Conservation (phyloP, 2,797 vertebrate species). For the Petrocephalus schoutedeni region DNA sequence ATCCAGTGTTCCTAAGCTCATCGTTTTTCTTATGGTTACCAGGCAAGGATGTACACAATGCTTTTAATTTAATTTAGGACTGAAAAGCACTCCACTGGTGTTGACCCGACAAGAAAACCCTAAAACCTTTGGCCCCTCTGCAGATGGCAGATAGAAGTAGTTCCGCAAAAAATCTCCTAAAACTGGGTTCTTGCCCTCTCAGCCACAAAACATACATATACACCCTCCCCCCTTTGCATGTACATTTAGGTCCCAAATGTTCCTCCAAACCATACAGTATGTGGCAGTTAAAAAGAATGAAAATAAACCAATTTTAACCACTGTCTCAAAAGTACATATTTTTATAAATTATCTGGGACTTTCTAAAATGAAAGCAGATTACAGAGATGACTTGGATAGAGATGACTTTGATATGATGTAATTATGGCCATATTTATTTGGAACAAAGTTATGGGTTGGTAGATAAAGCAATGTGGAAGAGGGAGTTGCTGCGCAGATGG, state of each 20-base stretch:
- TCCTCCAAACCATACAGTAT: slow-evolving; percentile 6
- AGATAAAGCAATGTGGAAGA: slow-evolving; percentile 24
- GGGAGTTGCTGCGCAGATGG: background rate
- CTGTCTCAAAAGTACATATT: slow-evolving; percentile 25
- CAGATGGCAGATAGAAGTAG: slow-evolving; percentile 31
- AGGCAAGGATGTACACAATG: background rate
- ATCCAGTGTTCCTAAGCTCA: background rate
- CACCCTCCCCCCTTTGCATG: background rate
- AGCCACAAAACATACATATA: background rate
- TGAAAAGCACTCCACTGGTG: background rate
- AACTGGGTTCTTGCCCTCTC: slow-evolving; percentile 8
- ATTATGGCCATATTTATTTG: slow-evolving; percentile 26
- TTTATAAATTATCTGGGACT: slow-evolving; percentile 28
- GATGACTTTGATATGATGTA: slow-evolving; percentile 29
- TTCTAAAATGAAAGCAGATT: slow-evolving; percentile 22
- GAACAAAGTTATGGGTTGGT: slow-evolving; percentile 19
- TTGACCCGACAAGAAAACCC: background rate
- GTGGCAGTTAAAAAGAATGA: slow-evolving; percentile 25
- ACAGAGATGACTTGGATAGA: slow-evolving; percentile 40
- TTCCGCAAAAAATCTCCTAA: slow-evolving; percentile 46
- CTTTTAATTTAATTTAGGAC: background rate
- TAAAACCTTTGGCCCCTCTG: background rate
- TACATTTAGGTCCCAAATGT: slow-evolving; percentile 14
- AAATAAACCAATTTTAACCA: slow-evolving; percentile 26
- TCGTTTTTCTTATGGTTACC: background rate